A percentile compares a stretch with the other conserved stretches of the same genome.
Evolutionary conservation across 2,888 invertebrate genomes (phyloP).

Genomic region (Beris chalybata): DNA sequence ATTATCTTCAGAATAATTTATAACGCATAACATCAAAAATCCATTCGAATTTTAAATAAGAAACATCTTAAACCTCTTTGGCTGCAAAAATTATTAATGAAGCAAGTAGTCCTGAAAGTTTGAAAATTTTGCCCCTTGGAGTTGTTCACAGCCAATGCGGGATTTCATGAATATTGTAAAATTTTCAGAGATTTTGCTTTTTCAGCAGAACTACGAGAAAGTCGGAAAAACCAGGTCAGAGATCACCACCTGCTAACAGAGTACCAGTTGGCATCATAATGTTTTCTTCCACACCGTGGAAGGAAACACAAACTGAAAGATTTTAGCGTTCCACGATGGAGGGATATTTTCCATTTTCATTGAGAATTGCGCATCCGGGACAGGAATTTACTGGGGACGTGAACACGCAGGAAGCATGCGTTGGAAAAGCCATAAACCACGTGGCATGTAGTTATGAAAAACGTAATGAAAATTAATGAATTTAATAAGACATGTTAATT

Average conservation of each 20-base stretch:
- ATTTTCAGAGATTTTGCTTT: neutral
- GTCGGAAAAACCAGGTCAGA: slow-evolving; percentile 14
- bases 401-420: slow-evolving; percentile 11
- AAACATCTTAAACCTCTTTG: too few species aligned
- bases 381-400: neutral
- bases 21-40: too few species aligned
- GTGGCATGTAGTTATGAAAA: neutral
- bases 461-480: too few species aligned
- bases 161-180: neutral
- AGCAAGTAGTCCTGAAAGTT: neutral
- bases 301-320: slow-evolving; percentile 3
- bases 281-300: slow-evolving; percentile 3
- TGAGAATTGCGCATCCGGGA: slow-evolving; percentile 1
- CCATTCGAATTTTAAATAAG: too few species aligned
- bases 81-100: slow-evolving; percentile 4
- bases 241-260: slow-evolving; percentile 30
- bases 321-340: neutral
- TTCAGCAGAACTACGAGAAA: neutral
- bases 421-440: slow-evolving; percentile 24
- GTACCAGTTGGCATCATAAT: slow-evolving; percentile 29
- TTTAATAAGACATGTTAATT: too few species aligned
- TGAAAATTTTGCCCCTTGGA: too few species aligned
- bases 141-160: neutral
- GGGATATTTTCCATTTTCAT: neutral
- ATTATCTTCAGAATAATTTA: too few species aligned